Conservation (phyloP, 2,113 vertebrate genomes). For the Oncorhynchus nerka region DNA sequence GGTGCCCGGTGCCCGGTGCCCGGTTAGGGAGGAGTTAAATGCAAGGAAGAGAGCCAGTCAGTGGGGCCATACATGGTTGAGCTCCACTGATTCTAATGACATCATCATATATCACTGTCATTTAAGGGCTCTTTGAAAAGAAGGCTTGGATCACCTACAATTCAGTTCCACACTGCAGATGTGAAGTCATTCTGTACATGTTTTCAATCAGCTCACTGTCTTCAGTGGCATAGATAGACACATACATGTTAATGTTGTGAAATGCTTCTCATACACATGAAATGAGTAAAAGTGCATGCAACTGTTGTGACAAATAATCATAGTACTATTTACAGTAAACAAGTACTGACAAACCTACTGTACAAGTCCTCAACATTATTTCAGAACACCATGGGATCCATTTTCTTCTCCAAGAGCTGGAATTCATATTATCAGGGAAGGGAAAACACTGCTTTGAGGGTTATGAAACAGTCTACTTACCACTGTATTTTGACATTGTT, state of each 20-base stretch:
- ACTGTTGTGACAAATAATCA: too few relatives aligned
- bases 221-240: too few relatives aligned
- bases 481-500: slow-evolving; percentile 42
- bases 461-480: slow-evolving; percentile 57
- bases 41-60: slow-evolving; percentile 36
- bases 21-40: slow-evolving; percentile 2
- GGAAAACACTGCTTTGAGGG: slow-evolving; percentile 15
- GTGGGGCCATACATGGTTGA: slow-evolving; percentile 32
- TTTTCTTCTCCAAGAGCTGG: slow-evolving; percentile 28
- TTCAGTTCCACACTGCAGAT: slow-evolving; percentile 21
- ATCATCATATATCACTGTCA: slow-evolving; percentile 56
- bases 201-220: not conserved
- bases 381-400: not conserved
- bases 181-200: slow-evolving; percentile 19
- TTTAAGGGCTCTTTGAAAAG: slow-evolving; percentile 40
- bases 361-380: not conserved
- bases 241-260: too few relatives aligned
- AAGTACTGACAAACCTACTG: not conserved
- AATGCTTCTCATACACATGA: too few relatives aligned
- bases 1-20: too few relatives aligned
- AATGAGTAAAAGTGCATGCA: too few relatives aligned
- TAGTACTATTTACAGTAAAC: too few relatives aligned
- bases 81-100: slow-evolving; percentile 53
- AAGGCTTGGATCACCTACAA: slow-evolving; percentile 29
- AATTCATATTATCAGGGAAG: slow-evolving; percentile 34